Percentiles rank a stretch among this genome's conserved stretches.
These are phyloP conservation scores for Gambusia yucatana DNA, from an alignment of 2,797 vertebrate genomes.

Conservation along the genomic window DNA sequence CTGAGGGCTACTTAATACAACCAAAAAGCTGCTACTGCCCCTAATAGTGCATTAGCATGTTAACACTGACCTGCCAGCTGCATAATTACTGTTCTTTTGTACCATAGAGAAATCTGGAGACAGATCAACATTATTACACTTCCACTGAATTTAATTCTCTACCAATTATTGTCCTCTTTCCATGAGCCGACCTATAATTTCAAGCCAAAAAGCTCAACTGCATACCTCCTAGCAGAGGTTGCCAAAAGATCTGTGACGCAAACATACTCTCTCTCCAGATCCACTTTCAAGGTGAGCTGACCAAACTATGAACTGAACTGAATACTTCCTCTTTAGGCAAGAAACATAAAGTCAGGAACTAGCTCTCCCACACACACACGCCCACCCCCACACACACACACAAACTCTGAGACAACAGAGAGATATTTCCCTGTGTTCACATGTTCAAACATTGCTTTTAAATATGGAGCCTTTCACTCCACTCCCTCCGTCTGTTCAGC, in stretches of 20 bases:
- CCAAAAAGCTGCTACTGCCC: conserved; percentile 15
- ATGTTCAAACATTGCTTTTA: conserved; percentile 45
- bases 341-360: conserved; percentile 39
- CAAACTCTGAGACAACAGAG: conserved; percentile 9
- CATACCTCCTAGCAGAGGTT: conserved; percentile 1
- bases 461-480: conserved; percentile 24
- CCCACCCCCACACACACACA: background rate
- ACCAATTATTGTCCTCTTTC: conserved; percentile 16
- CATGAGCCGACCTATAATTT: conserved; percentile 27
- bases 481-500: conserved; percentile 33
- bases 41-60: conserved; percentile 5
- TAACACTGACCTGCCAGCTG: conserved; percentile 43
- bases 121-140: conserved; percentile 23
- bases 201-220: conserved; percentile 15
- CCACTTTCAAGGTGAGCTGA: conserved; percentile 13
- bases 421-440: conserved; percentile 17
- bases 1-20: conserved; percentile 6
- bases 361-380: conserved; percentile 5
- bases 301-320: conserved; percentile 1
- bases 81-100: conserved; percentile 25
- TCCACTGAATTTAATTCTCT: conserved; percentile 18
- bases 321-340: conserved; percentile 15
- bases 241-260: conserved; percentile 23
- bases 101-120: conserved; percentile 12
- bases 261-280: conserved; percentile 12